Base-by-base conservation (phyloP, 1,140 invertebrate genomes). In the Lethrus apterus region DNA sequence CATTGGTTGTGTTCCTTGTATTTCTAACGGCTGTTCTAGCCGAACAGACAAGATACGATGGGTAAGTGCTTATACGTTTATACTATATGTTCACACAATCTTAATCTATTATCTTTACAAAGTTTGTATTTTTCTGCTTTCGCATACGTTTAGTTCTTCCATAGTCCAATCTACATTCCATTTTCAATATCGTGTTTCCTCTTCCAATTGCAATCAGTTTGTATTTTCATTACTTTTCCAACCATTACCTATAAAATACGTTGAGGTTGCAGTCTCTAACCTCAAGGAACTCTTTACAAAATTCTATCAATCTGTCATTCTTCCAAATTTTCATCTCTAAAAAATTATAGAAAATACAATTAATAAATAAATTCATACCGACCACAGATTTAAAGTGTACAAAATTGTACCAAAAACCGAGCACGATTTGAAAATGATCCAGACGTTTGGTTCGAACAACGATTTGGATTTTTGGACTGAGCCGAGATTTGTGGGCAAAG, bases 381-480 rank as follows among this genome's bases (percentile, higher is more conserved):
- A 4, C 11, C 17, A 21, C 21, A 55, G 52, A 0, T 55, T 48
- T 34, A 51, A 51, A 21, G 46, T 55, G 9, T 55, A 51, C 21
- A 14, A 47, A 19, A 20, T 51, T 4, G 11, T 19, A 7, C 45
- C 49, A 0, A n/a, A 47, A 29, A 48, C 24, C 10, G 11, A 29
- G 30, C 8, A 26, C 9, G 44, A 54, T 33, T 40, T 46, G 14
- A 32, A 45, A 20, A 13, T 44, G 31, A 19, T 54, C 8, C 32
- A 43, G 8, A 17, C 10, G 11, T 33, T 46, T 9, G 14, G 43
- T 4, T 5, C 30, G 17, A 38, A 44, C 15, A 19, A 21, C 2
- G 26, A 51, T 24, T 42, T 50, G 26, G 54, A 56, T 32, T 56
- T 53, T 23, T 53, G 50, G 51, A 23, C 44, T 36, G 26, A 46